A percentile compares a stretch with the other conserved stretches of the same genome.
These are phyloP conservation scores for Bergia sp. DNA, from an alignment of 92 coral and sea anemone species.

Conservation along the genomic window DNA sequence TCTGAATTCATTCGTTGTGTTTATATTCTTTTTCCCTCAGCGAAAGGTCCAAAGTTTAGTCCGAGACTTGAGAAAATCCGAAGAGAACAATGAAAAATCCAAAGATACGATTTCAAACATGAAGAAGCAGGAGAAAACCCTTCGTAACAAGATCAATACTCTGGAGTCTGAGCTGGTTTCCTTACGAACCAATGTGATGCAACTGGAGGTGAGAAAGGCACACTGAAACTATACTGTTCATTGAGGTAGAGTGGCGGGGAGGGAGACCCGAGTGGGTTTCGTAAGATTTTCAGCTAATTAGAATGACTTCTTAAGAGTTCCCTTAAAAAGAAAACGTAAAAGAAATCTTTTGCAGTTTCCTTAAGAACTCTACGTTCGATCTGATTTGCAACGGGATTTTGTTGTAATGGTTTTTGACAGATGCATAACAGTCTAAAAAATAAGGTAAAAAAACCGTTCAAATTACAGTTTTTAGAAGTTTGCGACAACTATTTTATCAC, in stretches of 20 bases:
- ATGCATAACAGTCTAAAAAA: too few species aligned
- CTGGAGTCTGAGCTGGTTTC: constrained; percentile 60
- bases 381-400: too few species aligned
- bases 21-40: constrained; percentile 10
- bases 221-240: neutral
- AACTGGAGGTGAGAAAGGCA: constrained; percentile 27
- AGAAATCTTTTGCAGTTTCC: too few species aligned
- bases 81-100: constrained; percentile 69
- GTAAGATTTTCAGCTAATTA: neutral
- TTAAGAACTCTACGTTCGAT: too few species aligned
- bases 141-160: constrained; percentile 66
- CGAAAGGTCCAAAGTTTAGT: constrained; percentile 51
- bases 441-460: too few species aligned
- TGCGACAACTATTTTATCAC: too few species aligned
- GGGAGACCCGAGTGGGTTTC: neutral
- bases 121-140: constrained; percentile 59
- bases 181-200: constrained; percentile 44
- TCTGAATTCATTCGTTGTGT: too few species aligned
- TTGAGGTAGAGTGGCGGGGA: neutral
- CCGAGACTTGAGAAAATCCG: constrained; percentile 61
- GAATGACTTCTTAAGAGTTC: too few species aligned
- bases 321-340: too few species aligned
- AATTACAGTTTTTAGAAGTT: too few species aligned
- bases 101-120: constrained; percentile 57
- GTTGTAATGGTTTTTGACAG: too few species aligned